Conservation (phyloP, 2,888 invertebrate genomes). For the Antitype chi region DNA sequence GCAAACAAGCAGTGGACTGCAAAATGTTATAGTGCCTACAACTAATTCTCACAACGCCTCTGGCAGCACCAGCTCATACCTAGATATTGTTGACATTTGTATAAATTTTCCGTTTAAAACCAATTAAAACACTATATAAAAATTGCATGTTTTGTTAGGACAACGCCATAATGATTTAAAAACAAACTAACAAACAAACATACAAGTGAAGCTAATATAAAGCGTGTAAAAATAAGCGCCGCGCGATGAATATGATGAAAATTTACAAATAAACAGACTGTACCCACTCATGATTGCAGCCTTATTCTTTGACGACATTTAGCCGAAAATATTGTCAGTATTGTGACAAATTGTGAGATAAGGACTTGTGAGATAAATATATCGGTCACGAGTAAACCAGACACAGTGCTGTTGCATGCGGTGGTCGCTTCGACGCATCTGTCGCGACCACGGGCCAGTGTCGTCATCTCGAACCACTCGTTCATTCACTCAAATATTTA, state of each 20-base stretch:
- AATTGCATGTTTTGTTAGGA: neutral
- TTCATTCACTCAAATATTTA: slow-evolving; percentile 23
- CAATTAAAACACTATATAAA: neutral
- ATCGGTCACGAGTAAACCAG: slow-evolving; percentile 76
- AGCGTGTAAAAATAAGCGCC: no score
- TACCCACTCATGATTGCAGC: slow-evolving; percentile 48
- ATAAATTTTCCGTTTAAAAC: neutral
- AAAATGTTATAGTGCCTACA: neutral
- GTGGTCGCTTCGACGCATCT: slow-evolving; percentile 49
- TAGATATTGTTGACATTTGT: slow-evolving; percentile 14
- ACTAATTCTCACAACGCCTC: neutral
- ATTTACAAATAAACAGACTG: slow-evolving; percentile 33
- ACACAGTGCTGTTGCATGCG: slow-evolving; percentile 58
- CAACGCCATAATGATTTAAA: neutral
- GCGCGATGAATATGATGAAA: neutral
- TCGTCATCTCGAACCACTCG: slow-evolving; percentile 35
- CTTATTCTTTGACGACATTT: slow-evolving; percentile 78
- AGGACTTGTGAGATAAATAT: slow-evolving; percentile 76
- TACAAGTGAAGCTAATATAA: no score
- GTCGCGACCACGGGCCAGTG: slow-evolving; percentile 32
- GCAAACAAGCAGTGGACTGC: slow-evolving; percentile 13
- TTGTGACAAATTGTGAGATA: slow-evolving; percentile 89
- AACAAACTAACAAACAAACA: no score
- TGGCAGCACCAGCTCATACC: neutral
- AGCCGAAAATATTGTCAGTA: slow-evolving; percentile 81